Percentiles rank a stretch among this genome's conserved stretches.
These are phyloP conservation scores for Gouania willdenowi DNA, from an alignment of 2,797 vertebrate genomes.

Conservation along the genomic window DNA sequence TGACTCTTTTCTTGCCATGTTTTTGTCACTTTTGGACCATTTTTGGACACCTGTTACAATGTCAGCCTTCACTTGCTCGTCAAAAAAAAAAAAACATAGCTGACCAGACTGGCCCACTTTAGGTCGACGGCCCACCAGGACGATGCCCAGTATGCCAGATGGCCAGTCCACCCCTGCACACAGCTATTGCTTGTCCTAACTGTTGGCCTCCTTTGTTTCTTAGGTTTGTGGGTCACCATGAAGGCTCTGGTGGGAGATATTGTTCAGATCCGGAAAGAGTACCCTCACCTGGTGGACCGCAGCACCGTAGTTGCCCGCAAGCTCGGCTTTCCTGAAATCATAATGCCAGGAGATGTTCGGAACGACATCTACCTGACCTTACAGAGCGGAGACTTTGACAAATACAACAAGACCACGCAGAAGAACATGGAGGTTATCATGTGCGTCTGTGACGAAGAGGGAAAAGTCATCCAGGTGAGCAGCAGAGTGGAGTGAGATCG, in stretches of 20 bases:
- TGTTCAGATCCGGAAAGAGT: constrained; percentile 91
- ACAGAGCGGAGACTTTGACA: constrained; percentile 91
- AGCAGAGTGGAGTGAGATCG: neutral
- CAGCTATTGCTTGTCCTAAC: too few species aligned
- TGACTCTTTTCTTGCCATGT: too few species aligned
- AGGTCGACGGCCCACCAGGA: too few species aligned
- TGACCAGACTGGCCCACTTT: too few species aligned
- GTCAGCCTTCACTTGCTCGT: too few species aligned
- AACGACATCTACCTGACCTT: constrained; percentile 98
- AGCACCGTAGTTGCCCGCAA: constrained; percentile 93
- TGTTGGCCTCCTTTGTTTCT: neutral
- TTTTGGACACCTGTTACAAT: too few species aligned
- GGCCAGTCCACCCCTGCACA: too few species aligned
- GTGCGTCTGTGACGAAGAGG: constrained; percentile 94
- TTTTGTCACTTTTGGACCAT: too few species aligned
- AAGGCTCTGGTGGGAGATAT: constrained; percentile 94
- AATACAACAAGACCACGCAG: constrained; percentile 96
- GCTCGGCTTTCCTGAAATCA: constrained; percentile 96
- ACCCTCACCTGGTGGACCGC: constrained; percentile 94
- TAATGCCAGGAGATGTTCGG: constrained; percentile 96
- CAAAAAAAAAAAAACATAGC: too few species aligned
- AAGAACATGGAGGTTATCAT: constrained; percentile 96
- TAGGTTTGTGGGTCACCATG: constrained; percentile 96
- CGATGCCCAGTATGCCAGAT: too few species aligned
- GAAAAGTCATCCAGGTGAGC: constrained; percentile 87